These are phyloP conservation scores for Erpobdella octoculata DNA, from an alignment of 2,888 invertebrate species.

Conservation along the genomic window DNA sequence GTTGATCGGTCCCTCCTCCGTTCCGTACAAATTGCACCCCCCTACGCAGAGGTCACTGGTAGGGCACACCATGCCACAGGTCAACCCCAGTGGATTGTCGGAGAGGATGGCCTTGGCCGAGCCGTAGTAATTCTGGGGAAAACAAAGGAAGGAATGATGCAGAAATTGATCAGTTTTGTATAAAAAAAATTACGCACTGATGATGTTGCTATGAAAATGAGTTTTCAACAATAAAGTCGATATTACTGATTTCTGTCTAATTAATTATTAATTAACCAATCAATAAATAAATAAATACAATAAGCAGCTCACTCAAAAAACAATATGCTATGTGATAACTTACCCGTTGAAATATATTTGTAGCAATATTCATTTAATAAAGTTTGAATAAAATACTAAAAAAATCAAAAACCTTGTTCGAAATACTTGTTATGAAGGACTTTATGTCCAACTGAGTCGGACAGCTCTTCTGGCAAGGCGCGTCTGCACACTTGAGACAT, in stretches of 20 bases:
- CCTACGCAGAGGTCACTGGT: conserved; percentile 97
- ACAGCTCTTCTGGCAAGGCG: conserved; percentile 95
- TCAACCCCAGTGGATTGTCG: conserved; percentile 78
- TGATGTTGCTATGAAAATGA: neutral
- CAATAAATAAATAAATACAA: too few relatives aligned
- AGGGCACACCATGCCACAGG: conserved; percentile 82
- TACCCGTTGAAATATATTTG: too few relatives aligned
- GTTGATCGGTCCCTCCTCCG: conserved; percentile 94
- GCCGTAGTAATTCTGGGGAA: conserved; percentile 85
- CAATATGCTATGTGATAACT: too few relatives aligned
- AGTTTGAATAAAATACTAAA: too few relatives aligned
- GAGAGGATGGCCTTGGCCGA: conserved; percentile 87
- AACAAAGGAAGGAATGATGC: too few relatives aligned
- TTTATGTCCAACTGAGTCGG: conserved; percentile 96
- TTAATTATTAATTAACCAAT: too few relatives aligned
- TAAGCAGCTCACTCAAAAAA: too few relatives aligned
- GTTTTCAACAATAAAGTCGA: neutral
- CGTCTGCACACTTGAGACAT: conserved; percentile 61
- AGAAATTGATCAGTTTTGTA: neutral
- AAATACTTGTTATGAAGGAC: conserved; percentile 88
- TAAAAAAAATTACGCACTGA: neutral
- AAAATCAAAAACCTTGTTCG: conserved; percentile 92
- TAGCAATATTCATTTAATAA: too few relatives aligned
- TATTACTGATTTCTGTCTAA: neutral
- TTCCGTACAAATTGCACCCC: conserved; percentile 88